These are phyloP conservation scores for Meteorus colon DNA, from an alignment of 2,888 invertebrate species.

Conservation along the genomic window DNA sequence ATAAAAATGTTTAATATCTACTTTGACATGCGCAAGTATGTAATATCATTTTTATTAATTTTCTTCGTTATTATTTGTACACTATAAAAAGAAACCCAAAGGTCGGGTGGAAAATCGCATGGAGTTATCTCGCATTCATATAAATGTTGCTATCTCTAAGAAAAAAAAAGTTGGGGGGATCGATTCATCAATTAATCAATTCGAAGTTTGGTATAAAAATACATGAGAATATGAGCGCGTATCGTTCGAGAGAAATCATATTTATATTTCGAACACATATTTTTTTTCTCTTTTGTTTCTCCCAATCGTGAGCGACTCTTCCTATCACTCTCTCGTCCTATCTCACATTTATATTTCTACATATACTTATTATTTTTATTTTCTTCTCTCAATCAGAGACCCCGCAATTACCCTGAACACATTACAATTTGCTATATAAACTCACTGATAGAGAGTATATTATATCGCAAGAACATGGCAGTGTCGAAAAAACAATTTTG, in stretches of 20 bases:
- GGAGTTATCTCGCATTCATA: conserved; percentile 8
- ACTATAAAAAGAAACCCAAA: conserved; percentile 14
- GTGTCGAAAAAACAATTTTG: conserved; percentile 39
- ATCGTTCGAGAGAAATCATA: conserved; percentile 10
- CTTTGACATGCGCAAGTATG: conserved; percentile 25
- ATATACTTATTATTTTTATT: conserved; percentile 15
- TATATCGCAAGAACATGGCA: conserved; percentile 36
- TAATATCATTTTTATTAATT: conserved; percentile 4
- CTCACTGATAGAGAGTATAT: conserved; percentile 24
- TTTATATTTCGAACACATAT: not conserved
- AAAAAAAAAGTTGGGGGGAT: conserved; percentile 1
- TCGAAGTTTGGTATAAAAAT: conserved; percentile 38
- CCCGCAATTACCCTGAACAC: conserved; percentile 30
- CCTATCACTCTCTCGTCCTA: not conserved
- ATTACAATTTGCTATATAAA: conserved; percentile 1
- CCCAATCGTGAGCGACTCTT: conserved; percentile 12
- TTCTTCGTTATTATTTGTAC: conserved; percentile 28
- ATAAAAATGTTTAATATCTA: conserved; percentile 30
- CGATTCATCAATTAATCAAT: conserved; percentile 27
- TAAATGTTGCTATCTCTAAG: conserved; percentile 13
- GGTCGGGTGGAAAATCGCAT: conserved; percentile 7
- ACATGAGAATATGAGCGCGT: conserved; percentile 10
- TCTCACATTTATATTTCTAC: conserved; percentile 24
- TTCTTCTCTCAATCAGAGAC: conserved; percentile 2
- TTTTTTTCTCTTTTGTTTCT: conserved; percentile 7